Evolutionary conservation across 2,113 vertebrate species (phyloP).

Genomic region (human (Homo sapiens)): GRCh38 chr9:123035501-123036000

Average conservation of each 20-base stretch:
- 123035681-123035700: conserved; percentile 32
- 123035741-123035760: conserved; percentile 66
- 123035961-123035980: conserved; percentile 75
- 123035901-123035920: conserved; percentile 82
- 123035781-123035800: conserved; percentile 82
- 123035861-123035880: conserved; percentile 72
- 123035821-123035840: conserved; percentile 75
- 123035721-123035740: conserved; percentile 61
- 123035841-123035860: conserved; percentile 65
- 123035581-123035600: conserved; percentile 86
- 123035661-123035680: background rate
- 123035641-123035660: background rate
- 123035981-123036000: conserved; percentile 72
- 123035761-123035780: conserved; percentile 67
- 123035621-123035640: background rate
- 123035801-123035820: conserved; percentile 75
- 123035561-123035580: conserved; percentile 85
- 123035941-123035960: conserved; percentile 80
- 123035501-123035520: conserved; percentile 95
- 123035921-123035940: conserved; percentile 81
- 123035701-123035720: conserved; percentile 66
- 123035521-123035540: conserved; percentile 91
- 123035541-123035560: conserved; percentile 87
- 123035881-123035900: conserved; percentile 77
- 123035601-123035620: conserved; percentile 85